Percentiles rank a stretch among this genome's conserved stretches.
Evolutionary conservation across 2,113 vertebrate species (phyloP).

Genomic region (Rhipidura dahli): DNA sequence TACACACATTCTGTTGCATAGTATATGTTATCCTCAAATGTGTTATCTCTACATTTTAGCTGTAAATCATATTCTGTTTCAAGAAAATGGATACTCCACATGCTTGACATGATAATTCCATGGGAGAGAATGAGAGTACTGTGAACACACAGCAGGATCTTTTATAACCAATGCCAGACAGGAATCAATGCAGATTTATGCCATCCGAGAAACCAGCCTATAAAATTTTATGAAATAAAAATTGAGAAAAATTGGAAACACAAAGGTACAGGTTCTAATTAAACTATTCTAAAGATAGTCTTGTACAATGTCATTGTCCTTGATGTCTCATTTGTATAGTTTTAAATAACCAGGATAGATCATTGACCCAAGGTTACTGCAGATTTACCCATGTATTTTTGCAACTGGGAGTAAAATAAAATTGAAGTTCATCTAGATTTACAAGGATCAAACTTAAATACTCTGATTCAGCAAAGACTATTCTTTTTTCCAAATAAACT

Average conservation of each 20-base stretch:
- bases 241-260: not conserved
- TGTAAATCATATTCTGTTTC: not conserved
- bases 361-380: not conserved
- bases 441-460: not conserved
- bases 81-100: not conserved
- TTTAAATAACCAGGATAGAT: not conserved
- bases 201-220: not conserved
- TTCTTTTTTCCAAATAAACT: not conserved
- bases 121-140: not conserved
- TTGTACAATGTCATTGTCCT: not conserved
- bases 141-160: not conserved
- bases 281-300: not conserved
- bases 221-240: not conserved
- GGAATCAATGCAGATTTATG: not conserved
- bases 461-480: not conserved
- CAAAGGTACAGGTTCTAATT: not conserved
- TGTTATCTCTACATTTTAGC: not conserved
- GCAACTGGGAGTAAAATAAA: not conserved
- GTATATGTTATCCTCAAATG: not conserved
- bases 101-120: not conserved
- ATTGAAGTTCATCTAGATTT: not conserved
- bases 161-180: not conserved
- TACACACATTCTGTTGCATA: not conserved
- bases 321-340: not conserved
- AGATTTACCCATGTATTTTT: not conserved